phyloP scores from a whole-genome alignment of 2,888 invertebrate genomes.

The Hesperia comma region DNA sequence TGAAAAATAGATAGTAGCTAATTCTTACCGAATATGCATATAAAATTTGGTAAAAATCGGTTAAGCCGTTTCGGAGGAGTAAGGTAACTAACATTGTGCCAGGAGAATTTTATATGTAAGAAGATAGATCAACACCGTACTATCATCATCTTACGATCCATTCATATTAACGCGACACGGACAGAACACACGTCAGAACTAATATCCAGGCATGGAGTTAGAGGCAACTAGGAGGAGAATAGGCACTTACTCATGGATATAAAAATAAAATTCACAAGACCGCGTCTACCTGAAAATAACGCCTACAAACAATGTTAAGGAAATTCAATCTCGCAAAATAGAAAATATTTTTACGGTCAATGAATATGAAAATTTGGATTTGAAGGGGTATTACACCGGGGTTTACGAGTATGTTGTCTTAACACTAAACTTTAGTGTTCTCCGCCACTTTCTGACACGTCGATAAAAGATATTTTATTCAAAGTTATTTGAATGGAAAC shows the following conservation, averaged over 20 bases:
- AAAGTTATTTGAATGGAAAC: slow-evolving; percentile 31
- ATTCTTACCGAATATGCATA: too few species aligned
- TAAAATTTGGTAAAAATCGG: too few species aligned
- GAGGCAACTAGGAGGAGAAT: neutral
- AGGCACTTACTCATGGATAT: slow-evolving; percentile 36
- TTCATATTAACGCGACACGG: too few species aligned
- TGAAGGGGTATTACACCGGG: slow-evolving; percentile 51
- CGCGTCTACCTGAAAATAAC: slow-evolving; percentile 59
- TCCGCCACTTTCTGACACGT: slow-evolving; percentile 30
- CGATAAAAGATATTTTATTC: slow-evolving; percentile 33
- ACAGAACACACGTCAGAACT: slow-evolving; percentile 2
- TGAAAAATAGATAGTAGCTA: too few species aligned
- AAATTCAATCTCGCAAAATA: slow-evolving; percentile 80
- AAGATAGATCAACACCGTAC: too few species aligned
- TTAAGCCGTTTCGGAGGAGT: too few species aligned
- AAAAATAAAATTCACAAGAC: slow-evolving; percentile 64
- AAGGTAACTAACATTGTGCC: too few species aligned
- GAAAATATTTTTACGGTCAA: slow-evolving; percentile 81
- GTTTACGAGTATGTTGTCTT: slow-evolving; percentile 58
- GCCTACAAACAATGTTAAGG: slow-evolving; percentile 76
- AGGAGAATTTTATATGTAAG: too few species aligned
- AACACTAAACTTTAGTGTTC: slow-evolving; percentile 53
- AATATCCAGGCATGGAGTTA: neutral
- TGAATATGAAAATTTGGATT: slow-evolving; percentile 77
- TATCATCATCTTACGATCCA: too few species aligned